A percentile compares a stretch with the other conserved stretches of the same genome.
Evolutionary conservation across 2,113 vertebrate species (phyloP).

Genomic region (Diphyllodes magnificus): DNA sequence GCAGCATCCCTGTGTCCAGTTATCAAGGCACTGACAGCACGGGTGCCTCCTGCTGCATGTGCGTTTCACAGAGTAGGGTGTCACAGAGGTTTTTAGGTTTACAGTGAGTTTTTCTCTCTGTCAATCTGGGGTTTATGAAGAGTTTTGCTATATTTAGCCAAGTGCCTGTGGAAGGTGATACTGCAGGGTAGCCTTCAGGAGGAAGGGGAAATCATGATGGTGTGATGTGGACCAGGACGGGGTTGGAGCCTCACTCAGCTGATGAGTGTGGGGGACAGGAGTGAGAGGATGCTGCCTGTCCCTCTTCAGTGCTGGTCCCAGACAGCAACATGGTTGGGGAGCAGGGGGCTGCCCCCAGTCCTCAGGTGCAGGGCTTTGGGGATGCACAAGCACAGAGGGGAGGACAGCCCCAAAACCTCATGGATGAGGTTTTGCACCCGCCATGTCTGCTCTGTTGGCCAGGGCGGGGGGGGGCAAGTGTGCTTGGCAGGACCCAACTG

Average conservation of each 20-base stretch:
- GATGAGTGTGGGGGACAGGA: rapidly evolving
- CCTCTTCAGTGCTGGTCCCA: not conserved
- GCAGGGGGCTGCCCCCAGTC: not conserved
- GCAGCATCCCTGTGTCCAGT: rapidly evolving
- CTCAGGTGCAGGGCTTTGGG: not conserved
- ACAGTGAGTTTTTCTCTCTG: not conserved
- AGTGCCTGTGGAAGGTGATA: not conserved
- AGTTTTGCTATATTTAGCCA: not conserved
- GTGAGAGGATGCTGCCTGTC: not conserved
- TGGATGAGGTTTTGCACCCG: not conserved
- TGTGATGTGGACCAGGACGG: not conserved
- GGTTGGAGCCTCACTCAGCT: not conserved
- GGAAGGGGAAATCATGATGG: not conserved
- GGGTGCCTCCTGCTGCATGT: not conserved
- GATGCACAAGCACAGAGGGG: rapidly evolving
- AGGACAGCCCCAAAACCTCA: not conserved
- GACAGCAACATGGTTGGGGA: not conserved
- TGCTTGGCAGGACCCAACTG: not conserved
- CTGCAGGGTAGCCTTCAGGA: not conserved
- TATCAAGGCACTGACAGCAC: rapidly evolving
- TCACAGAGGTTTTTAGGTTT: not conserved
- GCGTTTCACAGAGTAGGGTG: not conserved
- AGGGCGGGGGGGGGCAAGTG: not conserved
- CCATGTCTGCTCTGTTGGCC: rapidly evolving
- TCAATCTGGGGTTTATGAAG: not conserved